Evolutionary conservation across 1,140 invertebrate species (phyloP).

Genomic region (Drosophila ercepeae): DNA sequence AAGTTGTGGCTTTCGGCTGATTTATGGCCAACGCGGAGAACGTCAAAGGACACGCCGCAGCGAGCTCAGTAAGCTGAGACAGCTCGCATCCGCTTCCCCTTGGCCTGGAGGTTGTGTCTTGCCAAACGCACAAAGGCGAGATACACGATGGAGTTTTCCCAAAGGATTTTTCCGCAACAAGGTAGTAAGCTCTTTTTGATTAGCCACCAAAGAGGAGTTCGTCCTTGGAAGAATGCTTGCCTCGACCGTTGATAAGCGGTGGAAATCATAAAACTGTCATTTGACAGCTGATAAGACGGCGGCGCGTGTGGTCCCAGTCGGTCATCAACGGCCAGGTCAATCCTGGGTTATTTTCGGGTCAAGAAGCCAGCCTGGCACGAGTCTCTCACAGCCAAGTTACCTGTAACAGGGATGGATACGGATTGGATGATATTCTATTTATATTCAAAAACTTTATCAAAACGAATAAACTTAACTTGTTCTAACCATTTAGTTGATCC

Average conservation of each 20-base stretch:
- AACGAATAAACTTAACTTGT: no score
- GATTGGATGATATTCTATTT: no score
- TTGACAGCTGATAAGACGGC: conserved; percentile 48
- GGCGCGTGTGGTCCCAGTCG: conserved; percentile 30
- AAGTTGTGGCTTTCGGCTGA: conserved; percentile 58
- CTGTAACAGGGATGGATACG: neutral
- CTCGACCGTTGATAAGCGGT: conserved; percentile 31
- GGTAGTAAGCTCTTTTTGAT: conserved; percentile 70
- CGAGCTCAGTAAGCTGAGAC: no score
- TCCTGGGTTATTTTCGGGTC: conserved; percentile 30
- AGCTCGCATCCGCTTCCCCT: conserved; percentile 47
- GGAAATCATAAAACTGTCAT: conserved; percentile 59
- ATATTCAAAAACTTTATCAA: no score
- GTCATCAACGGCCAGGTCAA: conserved; percentile 22
- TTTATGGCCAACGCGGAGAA: conserved; percentile 53
- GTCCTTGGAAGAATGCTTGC: neutral
- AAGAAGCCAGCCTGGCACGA: neutral
- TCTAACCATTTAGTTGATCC: neutral
- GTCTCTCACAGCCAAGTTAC: conserved; percentile 1
- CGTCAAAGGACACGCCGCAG: conserved; percentile 38
- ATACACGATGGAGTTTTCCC: conserved; percentile 28
- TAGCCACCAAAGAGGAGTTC: conserved; percentile 32
- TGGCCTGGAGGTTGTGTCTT: neutral
- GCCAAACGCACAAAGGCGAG: neutral
- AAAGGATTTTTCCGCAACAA: conserved; percentile 57